Conservation (phyloP, 2,888 invertebrate genomes). For the Plebejus argus region DNA sequence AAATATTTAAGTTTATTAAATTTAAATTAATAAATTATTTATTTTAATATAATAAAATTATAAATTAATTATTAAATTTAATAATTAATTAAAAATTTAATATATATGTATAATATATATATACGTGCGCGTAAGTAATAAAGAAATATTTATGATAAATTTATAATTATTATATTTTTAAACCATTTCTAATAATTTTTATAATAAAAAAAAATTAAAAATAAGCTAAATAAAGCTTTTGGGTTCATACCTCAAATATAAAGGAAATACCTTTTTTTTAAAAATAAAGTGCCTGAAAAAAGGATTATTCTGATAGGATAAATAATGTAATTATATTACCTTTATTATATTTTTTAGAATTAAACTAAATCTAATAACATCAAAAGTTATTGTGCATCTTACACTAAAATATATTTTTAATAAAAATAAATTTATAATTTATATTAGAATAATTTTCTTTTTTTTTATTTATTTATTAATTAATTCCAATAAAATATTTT, state of each 20-base stretch:
- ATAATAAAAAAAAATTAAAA: conserved; percentile 49
- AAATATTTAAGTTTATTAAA: conserved; percentile 47
- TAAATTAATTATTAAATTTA: conserved; percentile 44
- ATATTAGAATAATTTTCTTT: conserved; percentile 59
- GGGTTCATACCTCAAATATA: conserved; percentile 83
- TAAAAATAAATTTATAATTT: conserved; percentile 46
- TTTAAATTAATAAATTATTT: conserved; percentile 38
- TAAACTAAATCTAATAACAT: conserved; percentile 81
- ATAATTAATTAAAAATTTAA: conserved; percentile 32
- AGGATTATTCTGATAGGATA: conserved; percentile 74
- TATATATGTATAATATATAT: background rate
- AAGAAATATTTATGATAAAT: background rate
- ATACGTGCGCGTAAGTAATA: background rate
- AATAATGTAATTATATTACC: conserved; percentile 64
- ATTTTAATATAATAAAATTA: conserved; percentile 42
- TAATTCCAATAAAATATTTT: conserved; percentile 77
- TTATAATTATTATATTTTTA: background rate
- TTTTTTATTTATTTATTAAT: conserved; percentile 38
- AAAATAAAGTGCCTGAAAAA: conserved; percentile 73
- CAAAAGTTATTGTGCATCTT: conserved; percentile 83
- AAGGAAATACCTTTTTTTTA: conserved; percentile 70
- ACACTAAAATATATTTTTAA: conserved; percentile 76
- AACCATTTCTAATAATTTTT: conserved; percentile 31
- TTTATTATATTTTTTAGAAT: conserved; percentile 84
- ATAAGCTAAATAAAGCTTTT: conserved; percentile 82